phyloP scores from a whole-genome alignment of 2,113 vertebrate genomes.

The Amblyopsis rosae region DNA sequence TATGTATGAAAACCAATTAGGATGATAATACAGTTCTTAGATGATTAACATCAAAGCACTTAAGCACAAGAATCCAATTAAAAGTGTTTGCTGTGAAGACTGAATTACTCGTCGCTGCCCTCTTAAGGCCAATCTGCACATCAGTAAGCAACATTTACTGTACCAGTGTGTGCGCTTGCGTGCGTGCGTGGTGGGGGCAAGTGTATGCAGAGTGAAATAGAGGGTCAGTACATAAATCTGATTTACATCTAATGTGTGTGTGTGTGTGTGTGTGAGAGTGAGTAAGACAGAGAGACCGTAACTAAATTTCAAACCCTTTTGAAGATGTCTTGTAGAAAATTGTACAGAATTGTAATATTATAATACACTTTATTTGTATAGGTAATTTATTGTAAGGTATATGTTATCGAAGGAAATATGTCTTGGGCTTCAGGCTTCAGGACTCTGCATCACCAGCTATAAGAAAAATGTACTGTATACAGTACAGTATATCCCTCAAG shows the following conservation, averaged over 20 bases:
- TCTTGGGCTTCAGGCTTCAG: too few species aligned
- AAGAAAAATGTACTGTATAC: too few species aligned
- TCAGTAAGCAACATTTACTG: constrained; percentile 64
- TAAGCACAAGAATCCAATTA: constrained; percentile 75
- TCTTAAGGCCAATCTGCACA: constrained; percentile 62
- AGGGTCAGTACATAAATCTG: constrained; percentile 23
- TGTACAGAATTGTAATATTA: too few species aligned
- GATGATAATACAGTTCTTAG: constrained; percentile 66
- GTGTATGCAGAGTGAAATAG: constrained; percentile 26
- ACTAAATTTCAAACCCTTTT: not conserved
- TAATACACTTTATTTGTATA: too few species aligned
- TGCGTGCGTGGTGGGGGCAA: too few species aligned
- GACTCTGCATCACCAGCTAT: too few species aligned
- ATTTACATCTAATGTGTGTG: constrained; percentile 23
- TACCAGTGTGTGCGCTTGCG: constrained; percentile 43
- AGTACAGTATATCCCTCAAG: too few species aligned
- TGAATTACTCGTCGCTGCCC: constrained; percentile 64
- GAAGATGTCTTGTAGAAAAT: too few species aligned
- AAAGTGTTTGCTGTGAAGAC: constrained; percentile 70
- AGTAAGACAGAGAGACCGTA: constrained; percentile 10
- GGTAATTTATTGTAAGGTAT: too few species aligned
- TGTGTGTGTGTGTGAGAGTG: constrained; percentile 6
- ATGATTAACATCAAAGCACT: constrained; percentile 73
- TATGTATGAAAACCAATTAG: constrained; percentile 73
- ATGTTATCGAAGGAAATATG: too few species aligned